Percentiles rank a stretch among this genome's conserved stretches.
These are phyloP conservation scores for Sebastes itinus DNA, from an alignment of 2,797 vertebrate species.

Conservation along the genomic window DNA sequence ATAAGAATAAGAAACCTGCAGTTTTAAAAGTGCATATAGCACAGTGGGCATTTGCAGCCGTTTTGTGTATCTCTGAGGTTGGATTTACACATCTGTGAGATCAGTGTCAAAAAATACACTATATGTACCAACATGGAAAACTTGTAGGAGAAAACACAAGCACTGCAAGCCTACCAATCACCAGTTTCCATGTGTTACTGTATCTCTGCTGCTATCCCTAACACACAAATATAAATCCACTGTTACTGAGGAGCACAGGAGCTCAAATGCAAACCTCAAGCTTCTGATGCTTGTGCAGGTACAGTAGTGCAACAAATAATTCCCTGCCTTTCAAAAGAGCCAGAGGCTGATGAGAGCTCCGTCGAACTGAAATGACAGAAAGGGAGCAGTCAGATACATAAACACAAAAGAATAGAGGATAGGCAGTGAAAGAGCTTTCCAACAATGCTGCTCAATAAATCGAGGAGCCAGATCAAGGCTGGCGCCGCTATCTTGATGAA, in stretches of 20 bases:
- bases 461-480: constrained; percentile 26
- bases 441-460: constrained; percentile 33
- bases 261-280: not conserved
- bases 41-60: no score
- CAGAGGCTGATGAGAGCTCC: constrained; percentile 29
- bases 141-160: not conserved
- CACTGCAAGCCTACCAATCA: not conserved
- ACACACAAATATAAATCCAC: not conserved
- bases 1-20: no score
- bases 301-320: constrained; percentile 5
- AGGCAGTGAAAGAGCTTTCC: constrained; percentile 16
- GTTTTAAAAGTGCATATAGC: not conserved
- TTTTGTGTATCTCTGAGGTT: not conserved
- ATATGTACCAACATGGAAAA: not conserved
- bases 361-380: constrained; percentile 37
- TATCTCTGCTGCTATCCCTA: not conserved
- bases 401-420: constrained; percentile 16
- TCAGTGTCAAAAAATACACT: not conserved
- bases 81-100: no score
- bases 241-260: not conserved
- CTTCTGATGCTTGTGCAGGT: not conserved
- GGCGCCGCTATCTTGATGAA: constrained; percentile 34
- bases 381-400: constrained; percentile 34
- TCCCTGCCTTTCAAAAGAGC: constrained; percentile 13
- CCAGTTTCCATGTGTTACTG: no score